Base-by-base conservation (phyloP, 1,140 invertebrate species). In the Eriosoma lanigerum region DNA sequence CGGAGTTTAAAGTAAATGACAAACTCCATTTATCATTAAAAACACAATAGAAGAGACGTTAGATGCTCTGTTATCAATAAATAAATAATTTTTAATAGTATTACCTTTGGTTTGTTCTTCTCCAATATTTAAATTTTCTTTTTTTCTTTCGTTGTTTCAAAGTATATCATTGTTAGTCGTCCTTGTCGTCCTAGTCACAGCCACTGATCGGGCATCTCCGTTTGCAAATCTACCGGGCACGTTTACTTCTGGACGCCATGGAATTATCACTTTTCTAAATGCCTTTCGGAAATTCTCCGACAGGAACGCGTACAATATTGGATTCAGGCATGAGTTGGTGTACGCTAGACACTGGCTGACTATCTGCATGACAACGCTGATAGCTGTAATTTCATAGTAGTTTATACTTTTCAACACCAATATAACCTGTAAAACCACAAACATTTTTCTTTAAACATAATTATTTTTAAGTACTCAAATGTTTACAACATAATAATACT, bases 311-410 rank as follows among this genome's bases (percentile, higher is more conserved):
- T 98, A 98, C n/a, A 98, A 89, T 81, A 98, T 93, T 0, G 96
- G 96, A 86, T 98, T 98, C 81, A 98, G 92, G 84, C 96, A 97
- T 82, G 93, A 95, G 87, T 97, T 98, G 86, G 93, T 94, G 86
- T 98, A 98, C 4, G 96, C 96, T 72, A 98, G 86, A n/a, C 96
- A 93, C 84, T 97, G 94, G 10, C 93, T 91, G 6, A 90, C 90
- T 82, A 96, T 94, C 86, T 96, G 93, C 8, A 92, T 87, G 21
- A 93, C 89, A 83, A 94, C 90, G 83, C 89, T 88, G 26, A 85
- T 81, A 13, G 88, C 85, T 1, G 86, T 89, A 26, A 90, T 88
- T 66, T 90, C 89, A 86, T 93, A 95, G 62, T 88, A 84, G 81
- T 91, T 86, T 32, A 94, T 84, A 17, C 92, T 92, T 85, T 94